A percentile compares a stretch with the other conserved stretches of the same genome.
phyloP scores from a whole-genome alignment of 2,888 invertebrate species.

The Melieria picta region DNA sequence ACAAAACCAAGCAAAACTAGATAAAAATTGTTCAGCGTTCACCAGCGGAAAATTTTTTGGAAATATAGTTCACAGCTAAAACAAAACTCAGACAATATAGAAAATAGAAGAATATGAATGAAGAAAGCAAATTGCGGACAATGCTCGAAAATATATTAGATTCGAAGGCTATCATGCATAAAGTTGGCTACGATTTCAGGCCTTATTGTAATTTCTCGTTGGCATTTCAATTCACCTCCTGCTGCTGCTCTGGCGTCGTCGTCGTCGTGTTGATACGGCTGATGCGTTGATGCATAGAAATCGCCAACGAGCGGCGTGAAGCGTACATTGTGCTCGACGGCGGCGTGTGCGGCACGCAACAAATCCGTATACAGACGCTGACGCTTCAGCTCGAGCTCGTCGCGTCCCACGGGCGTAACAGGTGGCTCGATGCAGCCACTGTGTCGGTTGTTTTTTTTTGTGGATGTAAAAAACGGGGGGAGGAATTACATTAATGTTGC shows the following conservation, averaged over 20 bases:
- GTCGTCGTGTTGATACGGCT: neutral
- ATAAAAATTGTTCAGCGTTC: constrained; percentile 20
- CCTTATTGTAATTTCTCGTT: too few relatives aligned
- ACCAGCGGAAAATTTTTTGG: too few relatives aligned
- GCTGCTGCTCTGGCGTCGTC: neutral
- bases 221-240: neutral
- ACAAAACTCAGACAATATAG: too few relatives aligned
- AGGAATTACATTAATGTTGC: neutral
- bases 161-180: too few relatives aligned
- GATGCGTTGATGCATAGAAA: neutral
- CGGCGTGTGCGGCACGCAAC: constrained; percentile 77
- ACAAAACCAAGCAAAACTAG: neutral
- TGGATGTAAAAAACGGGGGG: neutral
- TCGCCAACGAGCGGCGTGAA: constrained; percentile 73
- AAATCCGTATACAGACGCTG: constrained; percentile 84
- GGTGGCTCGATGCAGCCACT: constrained; percentile 69
- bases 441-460: constrained; percentile 13
- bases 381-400: constrained; percentile 79
- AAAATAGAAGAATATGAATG: too few relatives aligned
- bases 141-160: too few relatives aligned
- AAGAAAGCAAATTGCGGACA: too few relatives aligned
- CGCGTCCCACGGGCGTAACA: constrained; percentile 81
- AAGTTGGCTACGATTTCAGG: too few relatives aligned
- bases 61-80: too few relatives aligned
- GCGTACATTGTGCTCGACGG: constrained; percentile 78